Evolutionary conservation across 2,888 invertebrate genomes (phyloP), one percentile per base, ranked within the genome.

Genomic region (Agriotes lineatus): DNA sequence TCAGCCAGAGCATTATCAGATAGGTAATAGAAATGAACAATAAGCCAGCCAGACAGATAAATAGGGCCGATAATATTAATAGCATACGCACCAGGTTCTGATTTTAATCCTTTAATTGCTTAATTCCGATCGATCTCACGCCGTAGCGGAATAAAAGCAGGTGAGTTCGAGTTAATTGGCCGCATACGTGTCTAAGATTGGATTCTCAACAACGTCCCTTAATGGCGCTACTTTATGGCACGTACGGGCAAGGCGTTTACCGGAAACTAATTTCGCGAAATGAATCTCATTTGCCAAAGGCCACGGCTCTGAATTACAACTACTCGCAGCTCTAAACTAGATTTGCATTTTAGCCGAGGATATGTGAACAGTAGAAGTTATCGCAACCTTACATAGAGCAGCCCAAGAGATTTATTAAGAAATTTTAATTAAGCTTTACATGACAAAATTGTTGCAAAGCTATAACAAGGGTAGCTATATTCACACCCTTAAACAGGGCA

Each of bases 211-310:
- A 58, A 14, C 58, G 20, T 59, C 25, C 54, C 54, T 54, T 54
- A 62, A 62, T 42, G 44, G 62, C 52, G 30, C 54, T 50, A 14
- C 54, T 54, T 52, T 60, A 39, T 39, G 54, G 42, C 62, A 62
- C 62, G 62, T 62, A 54, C 62, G 39, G 22, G 52, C 14, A 22
- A 61, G n/a, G 60, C 61, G 42, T 61, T 61, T 61, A 61, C 61
- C 39, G 35, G 61, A 52, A 61, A 61, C 61, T 61, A 61, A 61
- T 61, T 61, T 61, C 30, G 20, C 30, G 19, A 50, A 61, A 61
- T 61, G 35, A 39, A 61, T 52, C 61, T 19, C 42, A 61, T 61
- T 61, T 39, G 12, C 48, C 48, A 18, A 12, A 1, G 22, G 25
- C 48, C 12, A 48, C 5, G 12, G 12, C 12, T 48, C 12, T 48